Base-by-base conservation (phyloP, 1,140 invertebrate species). In the Hycleus phaleratus region DNA sequence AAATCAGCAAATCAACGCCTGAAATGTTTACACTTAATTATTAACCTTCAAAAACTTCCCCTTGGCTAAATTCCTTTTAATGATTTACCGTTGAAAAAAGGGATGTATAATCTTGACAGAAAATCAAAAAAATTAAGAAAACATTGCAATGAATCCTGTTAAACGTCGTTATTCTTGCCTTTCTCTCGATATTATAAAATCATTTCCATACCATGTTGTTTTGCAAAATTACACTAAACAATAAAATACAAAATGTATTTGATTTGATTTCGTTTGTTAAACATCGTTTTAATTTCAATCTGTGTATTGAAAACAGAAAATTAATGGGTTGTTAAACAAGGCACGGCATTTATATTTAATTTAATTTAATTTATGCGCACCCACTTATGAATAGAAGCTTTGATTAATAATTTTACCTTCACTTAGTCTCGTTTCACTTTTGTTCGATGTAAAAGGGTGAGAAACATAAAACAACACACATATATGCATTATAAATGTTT, bases 351-450 rank as follows among this genome's bases (percentile, higher is more conserved):
- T 59, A 58, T 59, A 55, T 62, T 58, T 59, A 52, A 44, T 38
- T 63, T 63, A 63, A 63, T 60, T 63, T 63, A 60, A 63, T 63
- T 63, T 63, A 24, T 50, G 53, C 32, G 32, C 32, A 32, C 32
- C 32, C 3, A 32, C 32, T 32, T 55, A 45, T 59, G 51, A 53
- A 48, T 55, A 55, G 32, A 47, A 56, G 43, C 51, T 53, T 53
- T 53, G 51, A 53, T 53, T 53, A 32, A 46, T 53, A 53, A 53
- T 53, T 53, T 53, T 53, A 53, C 51, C 51, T 53, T 53, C 43
- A 53, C 51, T 56, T 56, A 56, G 54, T 39, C 45, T 56, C 45
- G 54, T 56, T 56, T 25, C 44, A 8, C n/a, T 25, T 38, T 53
- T 53, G 51, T 53, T 53, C 24, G 42, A 6, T 32, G 32, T 32